Base-by-base conservation (phyloP, 2,113 vertebrate species). In the Clupea harengus region DNA sequence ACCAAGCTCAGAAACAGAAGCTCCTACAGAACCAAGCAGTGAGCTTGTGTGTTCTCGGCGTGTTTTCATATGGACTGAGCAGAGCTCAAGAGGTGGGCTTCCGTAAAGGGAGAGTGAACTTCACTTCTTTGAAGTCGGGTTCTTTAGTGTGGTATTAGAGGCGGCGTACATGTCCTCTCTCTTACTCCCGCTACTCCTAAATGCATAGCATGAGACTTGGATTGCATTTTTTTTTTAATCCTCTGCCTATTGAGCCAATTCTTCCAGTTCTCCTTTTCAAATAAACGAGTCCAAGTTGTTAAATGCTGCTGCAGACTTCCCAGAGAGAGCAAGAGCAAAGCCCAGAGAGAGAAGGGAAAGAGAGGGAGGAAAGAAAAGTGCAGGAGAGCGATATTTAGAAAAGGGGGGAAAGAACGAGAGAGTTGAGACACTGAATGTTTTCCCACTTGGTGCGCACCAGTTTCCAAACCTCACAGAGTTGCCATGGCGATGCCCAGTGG, bases 201-300 rank as follows among this genome's bases (percentile, higher is more conserved):
- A 92, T 91, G 92, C 92, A 93, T 93, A 94, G 93, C 87, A 91
- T 93, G 92, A 94, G 92, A 92, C 93, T 94, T 94, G 93, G 93
- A 92, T 88, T 87, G 87, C 87, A 85, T 84, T 89, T 89, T 89
- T 85, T 89, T 89, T 89, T 92, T 92, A 44, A 92, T 93, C 90
- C 90, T 78, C 89, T 88, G 84, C 85, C 88, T 89, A 89, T 85
- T 89, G 86, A 92, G 92, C 93, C 94, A 92, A 89, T 93, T 92
- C 90, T 92, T 92, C 92, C 92, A 92, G 89, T 86, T 84, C 88
- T 90, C 90, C 88, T 13, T 91, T 92, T 92, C 94, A 90, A 92
- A 94, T 93, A 93, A 90, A 88, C 83, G 92, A 85, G 93, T 93
- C 93, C 93, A 94, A 93, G 91, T 92, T 92, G 90, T 91, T 93